Evolutionary conservation across 2,888 invertebrate genomes (phyloP), one percentile per base, ranked within the genome.

Genomic region (Gerris lacustris): DNA sequence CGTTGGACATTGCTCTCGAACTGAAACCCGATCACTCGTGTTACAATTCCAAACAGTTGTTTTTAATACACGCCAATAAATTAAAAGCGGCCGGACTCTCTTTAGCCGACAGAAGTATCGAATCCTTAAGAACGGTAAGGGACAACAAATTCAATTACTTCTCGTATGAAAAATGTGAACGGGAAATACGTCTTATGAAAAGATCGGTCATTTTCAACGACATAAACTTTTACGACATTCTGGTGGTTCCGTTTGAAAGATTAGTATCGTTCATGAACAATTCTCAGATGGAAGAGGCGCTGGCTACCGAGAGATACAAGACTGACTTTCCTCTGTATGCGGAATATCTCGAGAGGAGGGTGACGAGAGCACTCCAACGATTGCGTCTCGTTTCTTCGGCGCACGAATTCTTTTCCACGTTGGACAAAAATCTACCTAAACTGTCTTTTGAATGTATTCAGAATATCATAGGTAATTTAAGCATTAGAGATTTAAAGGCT

Each of bases 161-260:
- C 15, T 11, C 11, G 9, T 55, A 55, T 15, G 55, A 55, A 55
- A 55, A 55, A 15, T 55, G 55, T 5, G 55, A 55, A 55, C 55
- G 55, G 55, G 55, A 55, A 15, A 55, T 55, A 55, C 55, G 55
- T 55, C 55, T 55, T 11, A 55, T 55, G 55, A 55, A 55, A 55
- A 9, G 55, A 11, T 55, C 55, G 11, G 2, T 55, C 15, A 11
- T 55, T 11, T 55, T 55, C 15, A 55, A 55, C 55, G 55, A 55
- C 15, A 55, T 55, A 11, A 55, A 9, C 15, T 55, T 11, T 55
- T 55, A 55, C 55, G 55, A 55, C 15, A 55, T 55, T 5, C 55
- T 55, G 9, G 15, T 11, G 15, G 55, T 55, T 9, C 15, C 55
- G 9, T 11, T 11, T 15, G 55, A 55, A 9, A 55, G 15, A 55